Conservation (phyloP, 2,888 invertebrate species). For the Mesorhabditis spiculigera region DNA sequence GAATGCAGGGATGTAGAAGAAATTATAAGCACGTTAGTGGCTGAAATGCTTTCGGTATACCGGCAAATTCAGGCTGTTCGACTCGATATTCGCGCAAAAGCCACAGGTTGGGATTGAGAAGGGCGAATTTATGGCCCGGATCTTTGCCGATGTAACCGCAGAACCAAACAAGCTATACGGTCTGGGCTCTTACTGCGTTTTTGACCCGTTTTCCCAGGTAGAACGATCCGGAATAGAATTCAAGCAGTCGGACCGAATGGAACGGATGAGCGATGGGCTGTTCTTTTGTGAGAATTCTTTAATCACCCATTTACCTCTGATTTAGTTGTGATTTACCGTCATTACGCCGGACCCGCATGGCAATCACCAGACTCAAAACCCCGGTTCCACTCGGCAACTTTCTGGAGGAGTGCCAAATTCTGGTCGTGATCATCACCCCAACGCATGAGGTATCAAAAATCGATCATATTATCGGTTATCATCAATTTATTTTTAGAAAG, state of each 20-base stretch:
- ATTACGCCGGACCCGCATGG: neutral
- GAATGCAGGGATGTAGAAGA: neutral
- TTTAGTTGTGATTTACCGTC: neutral
- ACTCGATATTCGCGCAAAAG: neutral
- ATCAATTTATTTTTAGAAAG: slow-evolving; percentile 58
- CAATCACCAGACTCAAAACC: neutral
- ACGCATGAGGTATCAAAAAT: neutral
- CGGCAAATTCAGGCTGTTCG: neutral
- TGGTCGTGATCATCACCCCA: neutral
- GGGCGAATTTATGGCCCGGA: neutral
- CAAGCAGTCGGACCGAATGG: neutral
- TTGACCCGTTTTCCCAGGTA: neutral
- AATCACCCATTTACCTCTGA: neutral
- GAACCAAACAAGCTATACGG: neutral
- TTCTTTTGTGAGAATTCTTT: neutral
- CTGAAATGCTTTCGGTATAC: neutral
- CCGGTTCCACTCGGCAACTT: neutral
- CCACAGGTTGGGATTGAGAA: neutral
- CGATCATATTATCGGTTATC: neutral
- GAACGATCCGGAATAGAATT: neutral
- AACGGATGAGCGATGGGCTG: slow-evolving; percentile 4
- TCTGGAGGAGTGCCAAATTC: neutral
- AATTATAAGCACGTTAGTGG: neutral
- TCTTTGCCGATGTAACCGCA: neutral
- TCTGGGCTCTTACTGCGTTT: neutral